Evolutionary conservation across 2,113 vertebrate species (phyloP), one percentile per base, ranked within the genome.

Genomic region (Excalfactoria chinensis): DNA sequence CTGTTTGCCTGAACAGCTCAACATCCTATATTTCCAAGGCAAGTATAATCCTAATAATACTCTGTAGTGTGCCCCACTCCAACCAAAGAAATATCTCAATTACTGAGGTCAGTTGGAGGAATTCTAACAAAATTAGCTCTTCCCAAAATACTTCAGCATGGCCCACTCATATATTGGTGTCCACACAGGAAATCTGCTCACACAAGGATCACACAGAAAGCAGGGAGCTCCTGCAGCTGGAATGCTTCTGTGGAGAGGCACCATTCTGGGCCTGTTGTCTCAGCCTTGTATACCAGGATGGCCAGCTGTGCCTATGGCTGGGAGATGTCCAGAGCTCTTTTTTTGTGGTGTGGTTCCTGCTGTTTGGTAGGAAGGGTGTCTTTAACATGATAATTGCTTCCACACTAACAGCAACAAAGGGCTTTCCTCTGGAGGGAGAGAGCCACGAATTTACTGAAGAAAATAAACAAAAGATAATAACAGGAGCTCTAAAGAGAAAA

Each of bases 21-120:
- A 89, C 90, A 95, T 94, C 81, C 71, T 93, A 43, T 78, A 76
- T 79, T 93, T 93, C 43, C 4, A 4, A 34, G 23, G 60, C 70
- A 63, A 81, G 51, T 80, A 76, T 75, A 73, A 85, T 68, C 8
- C 21, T 73, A 79, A 89, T 58, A 49, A 23, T 73, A 78, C 63
- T 87, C 53, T 40, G 4, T 21, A 59, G 5, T 25, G 11, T 49
- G 26, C 17, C 25, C 69, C 25, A 41, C 55, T 84, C 28, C 63
- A 88, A 48, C 35, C 4, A 0, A 88, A 86, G 34, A 46, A 95
- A 70, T 48, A 62, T 86, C 67, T 92, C 58, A 74, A 64, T 90
- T 84, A 84, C 74, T 55, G 26, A 87, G 46, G 30, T 89, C 82
- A 55, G 44, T 34, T 89, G 71, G 74, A 94, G 44, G 84, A 82